Base-by-base conservation (phyloP, 2,888 invertebrate species). In the Polydrusus cervinus region DNA sequence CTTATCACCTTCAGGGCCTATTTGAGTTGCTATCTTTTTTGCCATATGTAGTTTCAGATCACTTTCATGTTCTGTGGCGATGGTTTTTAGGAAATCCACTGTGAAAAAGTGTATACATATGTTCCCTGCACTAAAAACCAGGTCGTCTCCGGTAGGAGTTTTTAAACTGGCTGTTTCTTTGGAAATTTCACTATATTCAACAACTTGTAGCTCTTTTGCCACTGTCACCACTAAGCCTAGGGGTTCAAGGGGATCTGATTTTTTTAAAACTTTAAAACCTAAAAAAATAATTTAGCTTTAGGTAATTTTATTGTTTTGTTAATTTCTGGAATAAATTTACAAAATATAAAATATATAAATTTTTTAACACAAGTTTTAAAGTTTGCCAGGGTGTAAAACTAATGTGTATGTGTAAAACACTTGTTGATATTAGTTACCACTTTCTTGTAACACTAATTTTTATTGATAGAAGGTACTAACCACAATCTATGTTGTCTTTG, bases 81-180 rank as follows among this genome's bases (percentile, higher is more conserved):
- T 91, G 81, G 91, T 90, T 49, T 91, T 88, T 10, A 99, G 89
- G 86, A 99, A 99, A 72, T 94, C 92, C 0, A 94, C 88, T 0
- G 95, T 94, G 88, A 99, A 99, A 85, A 97, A 97, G 84, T 99
- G 99, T 86, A 98, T 99, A 87, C 98, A 99, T 78, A 99, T 99
- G 85, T 97, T 99, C 1, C 98, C 99, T 0, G 98, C 97, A 73
- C 93, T 96, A 86, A 97, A 99, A 0, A 94, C 92, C 0, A 99
- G 89, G 65, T 93, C 89, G 64, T 93, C 89, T 0, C 97, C 97
- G 80, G 96, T 93, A 0, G 88, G 83, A 74, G 95, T 94, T 68
- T 91, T 88, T 81, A 93, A 90, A 86, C 95, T 93, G 0, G 98
- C 94, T 0, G 97, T 95, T 80, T 94, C 93, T 34, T 93, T 89